Evolutionary conservation across 2,888 invertebrate species (phyloP), one percentile per base, ranked within the genome.

Genomic region (Malachius bipustulatus): DNA sequence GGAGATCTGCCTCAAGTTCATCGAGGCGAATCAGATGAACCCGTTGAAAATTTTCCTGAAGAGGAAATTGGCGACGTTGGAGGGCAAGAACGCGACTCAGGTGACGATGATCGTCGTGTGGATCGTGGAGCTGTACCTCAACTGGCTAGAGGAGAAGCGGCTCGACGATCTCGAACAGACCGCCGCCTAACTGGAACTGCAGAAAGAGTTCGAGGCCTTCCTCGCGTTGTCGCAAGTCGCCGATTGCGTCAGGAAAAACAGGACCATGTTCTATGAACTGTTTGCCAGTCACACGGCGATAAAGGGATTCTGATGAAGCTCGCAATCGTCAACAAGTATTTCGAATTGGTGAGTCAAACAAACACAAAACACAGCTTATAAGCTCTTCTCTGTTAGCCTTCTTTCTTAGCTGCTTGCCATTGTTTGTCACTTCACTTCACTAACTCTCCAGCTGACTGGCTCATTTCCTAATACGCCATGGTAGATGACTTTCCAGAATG

Each of bases 221-320:
- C 65, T 90, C 40, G 63, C 73, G 2, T 67, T 77, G 33, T 70
- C 78, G 0, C 73, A 77, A 53, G 82, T 89, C 0, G 66, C 73
- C 49, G 80, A 82, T 43, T 89, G 88, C 57, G 75, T 91, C 44
- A 75, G 75, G 38, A 76, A 78, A 39, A 84, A 94, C 51, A 80
- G 83, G 46, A 71, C 76, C 2, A 82, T 83, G 0, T 79, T 97
- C 32, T 93, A 93, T 54, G 82, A 88, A 48, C 60, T 98, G 38
- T 85, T 97, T 69, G 77, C 88, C 0, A 88, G 89, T 42, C 96
- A 98, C 55, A n/a, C n/a, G 96, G 94, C 0, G 94, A 97, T 60
- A 82, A 87, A 42, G 79, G 83, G 40, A 93, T 93, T 59, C 64
- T 94, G 11, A 79, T 93, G 16, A 82, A 82, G 53, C 70, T 97